A percentile compares a stretch with the other conserved stretches of the same genome.
phyloP scores from a whole-genome alignment of 35 echinoderm and acorn worm genomes.

The Stichopus chloronotus region DNA sequence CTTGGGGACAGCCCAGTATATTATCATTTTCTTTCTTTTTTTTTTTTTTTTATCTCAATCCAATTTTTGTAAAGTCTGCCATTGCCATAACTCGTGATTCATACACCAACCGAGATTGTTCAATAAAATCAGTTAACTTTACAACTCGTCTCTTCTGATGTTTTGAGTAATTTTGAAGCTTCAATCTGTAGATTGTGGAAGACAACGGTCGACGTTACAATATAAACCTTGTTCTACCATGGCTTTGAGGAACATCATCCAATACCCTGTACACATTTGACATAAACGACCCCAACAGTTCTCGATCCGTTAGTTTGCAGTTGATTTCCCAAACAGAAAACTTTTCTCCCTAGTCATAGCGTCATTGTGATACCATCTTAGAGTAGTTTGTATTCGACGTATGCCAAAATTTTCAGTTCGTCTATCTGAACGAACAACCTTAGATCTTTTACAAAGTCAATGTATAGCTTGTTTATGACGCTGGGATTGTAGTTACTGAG shows the following conservation, averaged over 20 bases:
- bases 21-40: too few species aligned
- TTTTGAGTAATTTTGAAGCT: too few species aligned
- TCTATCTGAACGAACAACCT: conserved; percentile 51
- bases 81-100: too few species aligned
- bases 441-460: conserved; percentile 18
- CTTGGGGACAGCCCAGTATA: too few species aligned
- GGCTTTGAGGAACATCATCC: not conserved
- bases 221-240: conserved; percentile 1
- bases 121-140: too few species aligned
- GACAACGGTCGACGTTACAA: not conserved
- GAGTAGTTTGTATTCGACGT: conserved; percentile 36
- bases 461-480: not conserved
- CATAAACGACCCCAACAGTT: not conserved
- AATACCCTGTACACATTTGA: too few species aligned
- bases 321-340: not conserved
- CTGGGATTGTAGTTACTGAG: conserved; percentile 71
- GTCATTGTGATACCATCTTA: not conserved
- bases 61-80: too few species aligned
- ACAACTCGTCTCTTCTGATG: too few species aligned
- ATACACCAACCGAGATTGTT: too few species aligned
- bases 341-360: not conserved
- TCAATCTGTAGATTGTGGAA: too few species aligned
- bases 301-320: not conserved
- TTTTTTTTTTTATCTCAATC: too few species aligned
- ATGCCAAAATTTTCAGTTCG: conserved; percentile 76